phyloP scores from a whole-genome alignment of 1,140 invertebrate genomes.

The Pogonomyrmex californicus region DNA sequence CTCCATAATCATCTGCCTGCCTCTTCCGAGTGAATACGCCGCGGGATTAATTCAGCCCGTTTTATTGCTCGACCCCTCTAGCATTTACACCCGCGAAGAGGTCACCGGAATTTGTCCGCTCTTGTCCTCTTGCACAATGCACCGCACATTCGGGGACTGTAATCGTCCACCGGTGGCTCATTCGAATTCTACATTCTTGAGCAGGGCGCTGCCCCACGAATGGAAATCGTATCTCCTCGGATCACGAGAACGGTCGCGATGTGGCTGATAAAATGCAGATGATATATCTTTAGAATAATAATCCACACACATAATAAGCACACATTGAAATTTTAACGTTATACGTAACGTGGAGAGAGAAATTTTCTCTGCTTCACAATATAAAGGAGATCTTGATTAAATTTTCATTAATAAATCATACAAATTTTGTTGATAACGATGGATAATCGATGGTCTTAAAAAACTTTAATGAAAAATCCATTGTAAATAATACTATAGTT shows the following conservation, averaged over 20 bases:
- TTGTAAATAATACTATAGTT: slow-evolving; percentile 11
- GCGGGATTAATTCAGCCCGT: slow-evolving; percentile 72
- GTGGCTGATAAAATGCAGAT: slow-evolving; percentile 7
- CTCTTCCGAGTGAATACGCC: slow-evolving; percentile 53
- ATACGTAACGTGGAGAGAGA: background rate
- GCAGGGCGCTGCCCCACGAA: background rate
- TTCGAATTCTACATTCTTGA: slow-evolving; percentile 54
- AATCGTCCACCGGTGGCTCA: slow-evolving; percentile 46
- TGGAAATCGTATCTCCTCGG: slow-evolving; percentile 49
- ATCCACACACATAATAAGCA: background rate
- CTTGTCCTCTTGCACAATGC: slow-evolving; percentile 35
- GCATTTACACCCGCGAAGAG: slow-evolving; percentile 61
- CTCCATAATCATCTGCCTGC: slow-evolving; percentile 55
- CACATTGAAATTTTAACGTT: slow-evolving; percentile 19
- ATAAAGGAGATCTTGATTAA: slow-evolving; percentile 1
- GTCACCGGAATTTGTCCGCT: slow-evolving; percentile 37
- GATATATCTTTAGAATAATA: slow-evolving; percentile 17
- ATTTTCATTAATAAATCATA: background rate
- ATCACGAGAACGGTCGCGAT: background rate
- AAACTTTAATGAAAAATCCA: background rate
- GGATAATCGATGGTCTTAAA: slow-evolving; percentile 12
- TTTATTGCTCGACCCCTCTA: slow-evolving; percentile 66
- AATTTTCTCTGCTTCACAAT: background rate
- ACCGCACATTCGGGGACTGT: slow-evolving; percentile 45
- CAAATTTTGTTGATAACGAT: background rate